phyloP scores from a whole-genome alignment of 2,113 vertebrate genomes.

The Lethenteron reissneri region DNA sequence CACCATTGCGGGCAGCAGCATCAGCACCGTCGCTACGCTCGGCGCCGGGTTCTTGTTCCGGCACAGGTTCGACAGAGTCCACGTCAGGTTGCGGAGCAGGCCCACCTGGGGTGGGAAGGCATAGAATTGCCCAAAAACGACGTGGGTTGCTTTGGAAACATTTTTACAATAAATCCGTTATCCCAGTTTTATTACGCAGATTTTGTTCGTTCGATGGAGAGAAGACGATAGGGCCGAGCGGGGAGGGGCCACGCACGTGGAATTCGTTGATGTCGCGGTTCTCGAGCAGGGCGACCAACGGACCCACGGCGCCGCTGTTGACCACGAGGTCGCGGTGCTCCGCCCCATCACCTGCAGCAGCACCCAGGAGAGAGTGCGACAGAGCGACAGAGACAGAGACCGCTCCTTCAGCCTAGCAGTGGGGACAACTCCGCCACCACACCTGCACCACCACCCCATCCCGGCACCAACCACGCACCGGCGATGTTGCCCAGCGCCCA shows the following conservation, averaged over 20 bases:
- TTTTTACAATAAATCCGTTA: too few relatives aligned
- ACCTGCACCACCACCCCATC: background rate
- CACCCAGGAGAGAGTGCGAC: too few relatives aligned
- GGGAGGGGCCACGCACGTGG: too few relatives aligned
- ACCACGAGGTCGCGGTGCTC: conserved; percentile 59
- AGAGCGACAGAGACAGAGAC: background rate
- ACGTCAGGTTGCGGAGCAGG: conserved; percentile 69
- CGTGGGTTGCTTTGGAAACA: too few relatives aligned
- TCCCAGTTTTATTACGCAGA: too few relatives aligned
- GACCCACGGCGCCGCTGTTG: conserved; percentile 46
- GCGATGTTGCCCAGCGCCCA: conserved; percentile 81
- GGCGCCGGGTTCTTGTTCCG: conserved; percentile 85
- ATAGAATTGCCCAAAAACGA: too few relatives aligned
- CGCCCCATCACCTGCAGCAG: conserved; percentile 47
- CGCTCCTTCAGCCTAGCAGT: background rate
- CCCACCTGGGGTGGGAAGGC: conserved; percentile 25
- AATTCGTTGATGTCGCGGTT: too few relatives aligned
- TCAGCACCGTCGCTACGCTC: background rate
- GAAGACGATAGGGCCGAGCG: too few relatives aligned
- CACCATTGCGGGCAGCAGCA: background rate
- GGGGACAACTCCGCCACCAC: background rate
- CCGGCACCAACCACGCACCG: conserved; percentile 24
- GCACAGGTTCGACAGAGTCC: conserved; percentile 88
- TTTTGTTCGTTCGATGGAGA: too few relatives aligned
- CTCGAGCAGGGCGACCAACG: conserved; percentile 35